Evolutionary conservation across 2,888 invertebrate species (phyloP), one percentile per base, ranked within the genome.

Genomic region (Linnaemya tessellans): DNA sequence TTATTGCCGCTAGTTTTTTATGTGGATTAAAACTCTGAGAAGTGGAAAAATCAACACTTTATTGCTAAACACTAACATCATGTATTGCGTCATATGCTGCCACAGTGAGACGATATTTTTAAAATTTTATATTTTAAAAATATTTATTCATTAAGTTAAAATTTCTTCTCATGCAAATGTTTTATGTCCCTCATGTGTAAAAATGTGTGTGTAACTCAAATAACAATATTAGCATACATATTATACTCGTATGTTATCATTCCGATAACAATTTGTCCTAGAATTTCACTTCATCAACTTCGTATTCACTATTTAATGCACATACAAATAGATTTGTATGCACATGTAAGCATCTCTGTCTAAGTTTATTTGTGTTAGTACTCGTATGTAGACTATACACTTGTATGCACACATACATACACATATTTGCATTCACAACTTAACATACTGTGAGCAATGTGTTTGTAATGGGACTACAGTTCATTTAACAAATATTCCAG

Each of bases 401-500:
- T 18, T 49, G 13, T 46, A 56, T 30, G n/a, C 9, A 56, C 11
- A 15, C 0, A 1, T 56, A 58, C 30, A 30, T 49, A 9, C 8
- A 35, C 8, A 58, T 18, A 65, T 71, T 78, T 74, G 68, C 62
- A 51, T 41, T 73, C 41, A 65, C 49, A 56, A 46, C 51, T 65
- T 64, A 58, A 56, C 56, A 73, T 41, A 68, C 38, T 58, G 41
- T n/a, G 22, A 64, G 67, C 79, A 80, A 80, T 85, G 82, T 85
- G 79, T 85, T 85, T 85, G 82, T 82, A 85, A 85, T 85, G 46
- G 79, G 82, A 82, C 85, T 85, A 80, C 85, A 85, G 85, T 85
- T 85, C 79, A 85, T 85, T 85, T 85, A 85, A 85, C 82, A 85
- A 83, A 85, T 82, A 82, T 85, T 71, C 70, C 79, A 62, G 70